phyloP scores from a whole-genome alignment of 2,797 vertebrate genomes.

The Anguilla pacifica region DNA sequence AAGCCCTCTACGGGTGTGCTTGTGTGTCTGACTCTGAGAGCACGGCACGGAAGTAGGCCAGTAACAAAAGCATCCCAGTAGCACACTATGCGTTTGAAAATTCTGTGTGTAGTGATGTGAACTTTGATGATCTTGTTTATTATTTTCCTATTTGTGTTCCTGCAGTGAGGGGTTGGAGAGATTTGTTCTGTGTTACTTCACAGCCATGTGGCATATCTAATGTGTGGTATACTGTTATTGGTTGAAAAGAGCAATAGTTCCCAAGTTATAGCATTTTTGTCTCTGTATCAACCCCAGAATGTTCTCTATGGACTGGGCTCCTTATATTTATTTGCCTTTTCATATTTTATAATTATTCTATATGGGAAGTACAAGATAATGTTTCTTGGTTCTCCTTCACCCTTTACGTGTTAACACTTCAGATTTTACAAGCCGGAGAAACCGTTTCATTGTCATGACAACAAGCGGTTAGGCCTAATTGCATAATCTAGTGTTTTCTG shows the following conservation, averaged over 20 bases:
- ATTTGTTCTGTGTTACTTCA: neutral
- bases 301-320: neutral
- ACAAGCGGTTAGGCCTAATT: neutral
- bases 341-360: neutral
- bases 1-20: neutral
- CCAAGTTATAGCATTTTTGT: neutral
- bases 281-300: neutral
- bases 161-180: neutral
- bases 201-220: neutral
- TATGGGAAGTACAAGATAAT: neutral
- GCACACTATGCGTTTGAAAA: no score
- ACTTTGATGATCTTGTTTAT: neutral
- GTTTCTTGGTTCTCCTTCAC: no score
- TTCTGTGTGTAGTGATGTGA: neutral
- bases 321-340: neutral
- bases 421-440: neutral
- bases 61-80: neutral
- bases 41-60: neutral
- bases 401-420: neutral
- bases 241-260: neutral
- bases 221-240: neutral
- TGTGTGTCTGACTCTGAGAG: neutral
- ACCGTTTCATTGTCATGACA: neutral
- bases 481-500: neutral
- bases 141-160: neutral